These are phyloP conservation scores for Ephestia elutella DNA, from an alignment of 1,140 invertebrate species.

Conservation along the genomic window DNA sequence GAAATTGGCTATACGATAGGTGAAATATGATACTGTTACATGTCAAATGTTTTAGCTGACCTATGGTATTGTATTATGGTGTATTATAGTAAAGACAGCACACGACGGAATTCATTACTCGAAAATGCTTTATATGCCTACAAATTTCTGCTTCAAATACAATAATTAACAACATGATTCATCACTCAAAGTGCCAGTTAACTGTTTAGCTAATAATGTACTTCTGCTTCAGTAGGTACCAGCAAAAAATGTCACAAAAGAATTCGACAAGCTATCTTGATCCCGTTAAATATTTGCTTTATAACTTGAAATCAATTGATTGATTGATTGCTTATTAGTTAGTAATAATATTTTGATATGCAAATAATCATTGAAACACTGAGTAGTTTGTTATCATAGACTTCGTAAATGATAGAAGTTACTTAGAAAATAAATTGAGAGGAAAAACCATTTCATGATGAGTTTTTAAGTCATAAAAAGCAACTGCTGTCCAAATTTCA, in stretches of 20 bases:
- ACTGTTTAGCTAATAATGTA: neutral
- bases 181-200: neutral
- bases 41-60: neutral
- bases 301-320: neutral
- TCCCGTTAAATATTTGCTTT: neutral
- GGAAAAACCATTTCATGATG: too few relatives aligned
- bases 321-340: constrained; percentile 4
- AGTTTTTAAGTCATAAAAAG: too few relatives aligned
- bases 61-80: too few relatives aligned
- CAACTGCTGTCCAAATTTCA: too few relatives aligned
- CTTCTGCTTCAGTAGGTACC: neutral
- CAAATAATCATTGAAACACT: neutral
- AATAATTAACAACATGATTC: neutral
- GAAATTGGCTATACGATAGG: neutral
- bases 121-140: too few relatives aligned
- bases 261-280: neutral
- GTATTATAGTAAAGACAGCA: too few relatives aligned
- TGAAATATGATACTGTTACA: neutral
- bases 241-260: constrained; percentile 1
- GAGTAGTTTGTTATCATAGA: neutral
- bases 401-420: neutral
- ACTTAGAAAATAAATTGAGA: too few relatives aligned
- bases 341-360: constrained; percentile 1
- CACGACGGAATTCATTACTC: too few relatives aligned
- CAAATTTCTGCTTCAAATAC: too few relatives aligned